Evolutionary conservation across 1,140 invertebrate species (phyloP).

Genomic region (Goniozus legneri): DNA sequence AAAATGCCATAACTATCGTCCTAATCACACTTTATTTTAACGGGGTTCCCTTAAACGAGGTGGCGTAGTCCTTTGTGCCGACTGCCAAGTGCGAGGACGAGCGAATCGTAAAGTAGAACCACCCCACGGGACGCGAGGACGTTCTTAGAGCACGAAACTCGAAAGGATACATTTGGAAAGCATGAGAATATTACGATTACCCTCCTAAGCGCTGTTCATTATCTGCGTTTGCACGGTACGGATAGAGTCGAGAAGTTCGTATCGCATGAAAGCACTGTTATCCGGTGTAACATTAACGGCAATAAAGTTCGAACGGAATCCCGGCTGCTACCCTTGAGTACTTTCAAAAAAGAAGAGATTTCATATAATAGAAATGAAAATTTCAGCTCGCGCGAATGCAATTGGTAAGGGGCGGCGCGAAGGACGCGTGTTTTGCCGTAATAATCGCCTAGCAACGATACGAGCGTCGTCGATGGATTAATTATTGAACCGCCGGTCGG

Average conservation of each 20-base stretch:
- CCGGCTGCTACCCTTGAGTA: constrained; percentile 1
- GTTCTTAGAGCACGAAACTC: constrained; percentile 31
- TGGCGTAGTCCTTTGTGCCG: constrained; percentile 36
- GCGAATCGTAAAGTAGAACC: constrained; percentile 47
- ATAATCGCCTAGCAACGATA: constrained; percentile 40
- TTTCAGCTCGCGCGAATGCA: background rate
- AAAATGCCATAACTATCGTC: constrained; percentile 53
- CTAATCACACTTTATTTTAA: constrained; percentile 55
- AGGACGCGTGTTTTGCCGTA: constrained; percentile 20
- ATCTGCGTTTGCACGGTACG: constrained; percentile 22
- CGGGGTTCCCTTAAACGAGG: constrained; percentile 48
- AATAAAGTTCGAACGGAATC: constrained; percentile 6
- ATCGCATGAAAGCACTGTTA: constrained; percentile 8
- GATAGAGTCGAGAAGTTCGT: constrained; percentile 23
- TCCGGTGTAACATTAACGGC: constrained; percentile 17
- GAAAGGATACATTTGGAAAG: constrained; percentile 33
- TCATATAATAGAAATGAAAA: background rate
- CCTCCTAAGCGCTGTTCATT: constrained; percentile 34
- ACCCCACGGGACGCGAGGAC: constrained; percentile 33
- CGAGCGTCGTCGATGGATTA: constrained; percentile 39
- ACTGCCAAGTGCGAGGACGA: constrained; percentile 39
- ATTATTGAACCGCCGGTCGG: constrained; percentile 41
- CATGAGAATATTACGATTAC: constrained; percentile 33
- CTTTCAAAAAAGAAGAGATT: background rate
- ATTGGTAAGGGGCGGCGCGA: too few species aligned